These are phyloP conservation scores for Bombus vancouverensis DNA, from an alignment of 1,140 invertebrate genomes.

Conservation along the genomic window DNA sequence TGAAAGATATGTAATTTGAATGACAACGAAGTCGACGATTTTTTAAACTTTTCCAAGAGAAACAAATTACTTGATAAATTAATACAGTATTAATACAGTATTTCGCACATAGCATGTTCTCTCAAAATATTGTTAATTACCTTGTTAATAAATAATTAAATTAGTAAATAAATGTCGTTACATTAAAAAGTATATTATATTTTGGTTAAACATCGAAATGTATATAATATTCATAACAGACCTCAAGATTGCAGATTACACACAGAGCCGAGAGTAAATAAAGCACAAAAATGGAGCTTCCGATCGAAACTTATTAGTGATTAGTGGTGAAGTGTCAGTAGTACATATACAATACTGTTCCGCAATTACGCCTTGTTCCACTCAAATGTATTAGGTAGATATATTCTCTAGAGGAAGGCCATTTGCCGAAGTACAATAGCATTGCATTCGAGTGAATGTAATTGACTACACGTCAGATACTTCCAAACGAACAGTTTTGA, in stretches of 20 bases:
- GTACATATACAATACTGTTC: not conserved
- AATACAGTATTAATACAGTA: too few relatives aligned
- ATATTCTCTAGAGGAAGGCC: not conserved
- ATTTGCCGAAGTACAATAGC: not conserved
- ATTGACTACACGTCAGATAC: not conserved
- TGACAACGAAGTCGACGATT: too few relatives aligned
- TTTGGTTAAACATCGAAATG: too few relatives aligned
- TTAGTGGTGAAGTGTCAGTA: not conserved
- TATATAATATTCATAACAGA: not conserved
- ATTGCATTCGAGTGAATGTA: not conserved
- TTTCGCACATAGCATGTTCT: too few relatives aligned
- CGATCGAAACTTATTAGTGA: conserved; percentile 13
- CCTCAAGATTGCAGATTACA: not conserved
- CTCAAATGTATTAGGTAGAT: not conserved
- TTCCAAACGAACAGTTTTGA: not conserved
- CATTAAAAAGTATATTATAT: too few relatives aligned
- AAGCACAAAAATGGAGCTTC: not conserved
- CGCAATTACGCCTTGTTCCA: not conserved
- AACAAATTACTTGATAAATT: too few relatives aligned
- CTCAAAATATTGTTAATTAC: not conserved
- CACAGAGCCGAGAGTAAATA: not conserved
- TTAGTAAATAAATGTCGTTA: too few relatives aligned
- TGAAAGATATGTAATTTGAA: too few relatives aligned
- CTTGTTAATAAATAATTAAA: not conserved
- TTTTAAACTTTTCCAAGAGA: too few relatives aligned